Conservation (phyloP, 1,140 invertebrate genomes). For the Lepidotrigona ventralis region DNA sequence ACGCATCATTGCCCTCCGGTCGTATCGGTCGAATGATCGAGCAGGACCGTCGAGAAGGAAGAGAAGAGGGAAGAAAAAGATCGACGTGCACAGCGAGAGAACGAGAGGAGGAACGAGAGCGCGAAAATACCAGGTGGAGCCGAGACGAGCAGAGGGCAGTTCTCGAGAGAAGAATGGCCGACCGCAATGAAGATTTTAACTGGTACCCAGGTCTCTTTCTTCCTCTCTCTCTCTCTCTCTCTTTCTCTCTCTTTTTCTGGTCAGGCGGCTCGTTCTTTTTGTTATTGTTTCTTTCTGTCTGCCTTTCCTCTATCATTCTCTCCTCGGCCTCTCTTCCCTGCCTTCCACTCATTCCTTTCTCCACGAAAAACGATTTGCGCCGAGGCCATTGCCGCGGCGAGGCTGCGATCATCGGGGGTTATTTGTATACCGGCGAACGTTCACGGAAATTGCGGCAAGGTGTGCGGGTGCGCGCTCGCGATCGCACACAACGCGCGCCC, state of each 20-base stretch:
- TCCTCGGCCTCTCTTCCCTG: neutral
- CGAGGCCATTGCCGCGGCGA: constrained; percentile 53
- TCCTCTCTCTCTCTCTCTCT: neutral
- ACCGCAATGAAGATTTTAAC: constrained; percentile 79
- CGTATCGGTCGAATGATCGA: constrained; percentile 54
- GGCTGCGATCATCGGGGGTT: constrained; percentile 18
- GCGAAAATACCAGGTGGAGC: constrained; percentile 55
- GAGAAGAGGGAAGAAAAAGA: neutral
- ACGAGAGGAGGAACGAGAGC: constrained; percentile 29
- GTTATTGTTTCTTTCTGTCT: constrained; percentile 55
- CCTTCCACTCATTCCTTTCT: constrained; percentile 6
- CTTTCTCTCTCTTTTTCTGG: neutral
- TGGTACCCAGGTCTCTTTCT: constrained; percentile 64
- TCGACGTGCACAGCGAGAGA: constrained; percentile 29
- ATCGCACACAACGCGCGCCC: neutral
- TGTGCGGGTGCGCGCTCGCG: constrained; percentile 14
- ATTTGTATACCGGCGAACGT: constrained; percentile 40
- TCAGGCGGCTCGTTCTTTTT: constrained; percentile 54
- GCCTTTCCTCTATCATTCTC: constrained; percentile 20
- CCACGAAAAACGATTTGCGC: constrained; percentile 62
- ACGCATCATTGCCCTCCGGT: constrained; percentile 72
- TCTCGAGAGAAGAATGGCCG: constrained; percentile 72
- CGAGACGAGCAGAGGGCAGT: constrained; percentile 45
- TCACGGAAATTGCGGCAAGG: constrained; percentile 39
- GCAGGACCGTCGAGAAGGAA: constrained; percentile 41